A percentile compares a stretch with the other conserved stretches of the same genome.
Conservation (phyloP, 1,140 invertebrate genomes). For the Atopsyche davidsoni region DNA sequence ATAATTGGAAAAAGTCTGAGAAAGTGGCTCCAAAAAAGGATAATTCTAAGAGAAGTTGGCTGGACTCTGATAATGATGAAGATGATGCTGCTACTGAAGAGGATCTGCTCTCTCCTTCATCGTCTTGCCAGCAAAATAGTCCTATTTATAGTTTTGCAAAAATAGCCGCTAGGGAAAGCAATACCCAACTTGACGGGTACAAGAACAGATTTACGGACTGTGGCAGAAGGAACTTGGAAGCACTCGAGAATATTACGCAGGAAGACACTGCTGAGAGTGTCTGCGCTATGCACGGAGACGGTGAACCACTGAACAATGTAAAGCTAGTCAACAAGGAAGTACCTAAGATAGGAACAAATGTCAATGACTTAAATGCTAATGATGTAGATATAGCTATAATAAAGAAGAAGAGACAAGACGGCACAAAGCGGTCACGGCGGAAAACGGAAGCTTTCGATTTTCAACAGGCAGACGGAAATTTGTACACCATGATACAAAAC, state of each 20-base stretch:
- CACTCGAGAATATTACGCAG: background rate
- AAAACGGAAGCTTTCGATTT: constrained; percentile 29
- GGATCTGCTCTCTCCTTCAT: no score
- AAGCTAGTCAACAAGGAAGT: constrained; percentile 30
- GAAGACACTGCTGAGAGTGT: no score
- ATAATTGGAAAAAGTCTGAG: background rate
- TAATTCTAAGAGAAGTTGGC: background rate
- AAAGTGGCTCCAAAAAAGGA: background rate
- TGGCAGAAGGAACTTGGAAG: background rate
- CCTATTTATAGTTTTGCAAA: background rate
- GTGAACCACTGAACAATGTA: constrained; percentile 35
- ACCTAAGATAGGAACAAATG: constrained; percentile 38
- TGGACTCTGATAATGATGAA: background rate
- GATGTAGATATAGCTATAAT: constrained; percentile 28
- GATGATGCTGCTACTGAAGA: background rate
- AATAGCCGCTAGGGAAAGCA: background rate
- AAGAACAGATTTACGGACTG: constrained; percentile 12
- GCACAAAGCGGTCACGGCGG: constrained; percentile 23
- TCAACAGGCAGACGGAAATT: constrained; percentile 23
- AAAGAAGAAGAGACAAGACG: constrained; percentile 29
- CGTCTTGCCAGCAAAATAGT: background rate
- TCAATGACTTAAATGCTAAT: constrained; percentile 35
- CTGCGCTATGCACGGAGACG: no score
- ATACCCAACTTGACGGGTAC: constrained; percentile 13
- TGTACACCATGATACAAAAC: no score